Base-by-base conservation (phyloP, 1,140 invertebrate species). In the Drosophila funebris region DNA sequence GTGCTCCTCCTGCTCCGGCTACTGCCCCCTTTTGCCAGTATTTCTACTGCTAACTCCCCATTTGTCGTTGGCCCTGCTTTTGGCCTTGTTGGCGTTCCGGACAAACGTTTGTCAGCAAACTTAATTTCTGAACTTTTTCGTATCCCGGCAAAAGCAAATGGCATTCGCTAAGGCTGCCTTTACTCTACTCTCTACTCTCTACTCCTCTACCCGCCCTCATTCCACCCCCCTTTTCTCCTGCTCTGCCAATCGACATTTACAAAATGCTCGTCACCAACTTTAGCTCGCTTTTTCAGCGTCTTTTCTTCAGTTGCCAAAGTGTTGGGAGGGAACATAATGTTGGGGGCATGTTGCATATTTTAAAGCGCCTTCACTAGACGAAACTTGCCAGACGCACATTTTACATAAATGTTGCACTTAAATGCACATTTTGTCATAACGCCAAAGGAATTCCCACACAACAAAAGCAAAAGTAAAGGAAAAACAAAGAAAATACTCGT, bases 371-470 rank as follows among this genome's bases (percentile, higher is more conserved):
- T 39, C 41, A 33, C 31, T 33, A 33, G 29, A 62, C 61, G 61
- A 85, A 85, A 85, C 82, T 85, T 85, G 75, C 82, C 82, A 85
- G 82, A 85, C 82, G 78, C 82, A 85, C 82, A 85, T 85, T 88
- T 85, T 85, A 82, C 82, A 85, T 85, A 85, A 85, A 85, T 85
- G 82, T 82, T 88, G 82, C 83, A 85, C 82, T 82, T 85, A 85
- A 85, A 85, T 82, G 82, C 83, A 87, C 82, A 85, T 85, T 85
- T 85, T 88, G 82, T 85, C 82, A 85, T 85, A 85, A 87, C 74
- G 70, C 80, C 43, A 71, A 64, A 71, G 57, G 20, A 83, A 68
- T 63, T 82, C 69, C 27, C 52, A 24, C 3, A 8, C 41, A 46
- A 29, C 18, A 52, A 16, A 31, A 22, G 13, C n/a, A 31, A 36